These are phyloP conservation scores for Biston betularia DNA, from an alignment of 2,888 invertebrate species.

Conservation along the genomic window DNA sequence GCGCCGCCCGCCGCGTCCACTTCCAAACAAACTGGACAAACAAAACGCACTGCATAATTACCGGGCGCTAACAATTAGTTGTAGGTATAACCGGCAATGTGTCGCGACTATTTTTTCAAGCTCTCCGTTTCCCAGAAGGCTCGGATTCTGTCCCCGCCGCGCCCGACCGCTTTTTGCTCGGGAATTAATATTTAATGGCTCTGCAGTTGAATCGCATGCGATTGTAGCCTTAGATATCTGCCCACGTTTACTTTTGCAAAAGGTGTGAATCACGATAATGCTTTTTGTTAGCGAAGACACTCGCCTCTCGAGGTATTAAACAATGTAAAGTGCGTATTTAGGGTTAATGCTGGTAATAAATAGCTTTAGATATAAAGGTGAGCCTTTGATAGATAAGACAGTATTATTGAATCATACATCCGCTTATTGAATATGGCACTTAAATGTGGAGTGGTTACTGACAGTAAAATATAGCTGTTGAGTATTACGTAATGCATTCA, in stretches of 20 bases:
- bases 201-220: slow-evolving; percentile 70
- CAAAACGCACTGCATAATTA: slow-evolving; percentile 72
- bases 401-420: slow-evolving; percentile 43
- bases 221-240: slow-evolving; percentile 66
- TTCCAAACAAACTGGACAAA: slow-evolving; percentile 60
- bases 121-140: slow-evolving; percentile 78
- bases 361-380: slow-evolving; percentile 32
- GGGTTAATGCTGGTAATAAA: slow-evolving; percentile 38
- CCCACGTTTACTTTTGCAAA: slow-evolving; percentile 64
- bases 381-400: slow-evolving; percentile 31
- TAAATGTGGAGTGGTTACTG: slow-evolving; percentile 52
- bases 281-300: slow-evolving; percentile 42
- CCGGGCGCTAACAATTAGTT: slow-evolving; percentile 79
- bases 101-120: slow-evolving; percentile 69
- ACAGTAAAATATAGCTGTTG: slow-evolving; percentile 54
- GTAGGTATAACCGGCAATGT: slow-evolving; percentile 79
- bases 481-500: slow-evolving; percentile 49
- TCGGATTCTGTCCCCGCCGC: slow-evolving; percentile 56
- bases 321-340: slow-evolving; percentile 39
- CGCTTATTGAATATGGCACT: slow-evolving; percentile 52
- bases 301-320: slow-evolving; percentile 30
- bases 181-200: slow-evolving; percentile 76
- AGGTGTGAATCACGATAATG: slow-evolving; percentile 48
- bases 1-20: slow-evolving; percentile 32
- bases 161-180: slow-evolving; percentile 68